Evolutionary conservation across 2,113 vertebrate genomes (phyloP).

Genomic region (human): GRCh38 chr5:85816501-85817000

Average conservation of each 20-base stretch:
- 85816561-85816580: not conserved
- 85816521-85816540: not conserved
- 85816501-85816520: not conserved
- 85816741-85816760: not conserved
- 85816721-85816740: not conserved
- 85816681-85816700: not conserved
- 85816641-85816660: not conserved
- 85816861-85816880: not conserved
- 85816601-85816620: not conserved
- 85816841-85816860: not conserved
- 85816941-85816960: not conserved
- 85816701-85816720: not conserved
- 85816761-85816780: not conserved
- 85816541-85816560: not conserved
- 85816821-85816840: not conserved
- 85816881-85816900: not conserved
- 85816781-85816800: not conserved
- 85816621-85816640: not conserved
- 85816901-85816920: not conserved
- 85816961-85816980: not conserved
- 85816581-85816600: not conserved
- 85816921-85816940: not conserved
- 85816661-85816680: not conserved
- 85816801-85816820: not conserved
- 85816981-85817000: too few relatives aligned